A percentile compares a stretch with the other conserved stretches of the same genome.
Evolutionary conservation across 2,113 vertebrate species (phyloP).

Genomic region (Nymphicus hollandicus): DNA sequence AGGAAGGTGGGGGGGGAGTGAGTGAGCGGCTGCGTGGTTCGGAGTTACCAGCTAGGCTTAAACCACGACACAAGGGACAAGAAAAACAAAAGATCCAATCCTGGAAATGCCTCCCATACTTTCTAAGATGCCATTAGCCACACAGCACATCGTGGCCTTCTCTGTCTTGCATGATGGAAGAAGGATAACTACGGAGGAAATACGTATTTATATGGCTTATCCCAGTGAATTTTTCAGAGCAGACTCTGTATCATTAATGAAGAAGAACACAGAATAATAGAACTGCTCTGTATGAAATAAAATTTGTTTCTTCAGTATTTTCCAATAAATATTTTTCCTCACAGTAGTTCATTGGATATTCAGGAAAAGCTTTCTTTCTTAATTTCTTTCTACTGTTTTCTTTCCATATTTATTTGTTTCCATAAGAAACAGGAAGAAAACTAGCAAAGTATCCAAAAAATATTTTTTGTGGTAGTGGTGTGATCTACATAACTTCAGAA

Average conservation of each 20-base stretch:
- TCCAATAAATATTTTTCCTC: accelerated
- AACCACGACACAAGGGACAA: background rate
- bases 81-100: background rate
- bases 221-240: background rate
- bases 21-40: too few species aligned
- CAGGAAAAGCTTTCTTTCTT: background rate
- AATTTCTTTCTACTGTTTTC: background rate
- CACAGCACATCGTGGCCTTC: background rate
- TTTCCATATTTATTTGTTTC: background rate
- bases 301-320: background rate
- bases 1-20: too few species aligned
- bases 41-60: too few species aligned
- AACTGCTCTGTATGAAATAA: background rate
- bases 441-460: background rate
- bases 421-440: background rate
- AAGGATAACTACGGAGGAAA: background rate
- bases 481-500: background rate
- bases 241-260: background rate
- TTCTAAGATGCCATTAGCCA: background rate
- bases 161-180: background rate
- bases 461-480: background rate
- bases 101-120: background rate
- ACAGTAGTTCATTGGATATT: background rate
- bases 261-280: background rate
- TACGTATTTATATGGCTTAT: background rate